Evolutionary conservation across 2,888 invertebrate genomes (phyloP).

Genomic region (Cheiracanthium punctorium): DNA sequence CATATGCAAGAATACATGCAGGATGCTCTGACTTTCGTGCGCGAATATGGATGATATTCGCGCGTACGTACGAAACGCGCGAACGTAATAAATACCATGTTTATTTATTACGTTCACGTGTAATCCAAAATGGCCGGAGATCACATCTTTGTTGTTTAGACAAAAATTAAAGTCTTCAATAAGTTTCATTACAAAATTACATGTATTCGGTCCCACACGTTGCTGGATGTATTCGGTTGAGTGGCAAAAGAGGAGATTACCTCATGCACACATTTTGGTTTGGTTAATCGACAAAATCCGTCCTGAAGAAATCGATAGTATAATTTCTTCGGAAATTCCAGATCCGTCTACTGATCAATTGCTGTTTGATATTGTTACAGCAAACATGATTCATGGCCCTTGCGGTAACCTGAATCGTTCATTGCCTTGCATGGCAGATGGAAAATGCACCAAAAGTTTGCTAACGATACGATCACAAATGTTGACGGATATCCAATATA

Average conservation of each 20-base stretch:
- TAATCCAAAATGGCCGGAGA: too few species aligned
- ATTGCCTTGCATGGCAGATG: constrained; percentile 8
- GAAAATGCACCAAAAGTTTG: constrained; percentile 13
- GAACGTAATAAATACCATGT: too few species aligned
- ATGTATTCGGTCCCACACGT: constrained; percentile 29
- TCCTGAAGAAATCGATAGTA: constrained; percentile 70
- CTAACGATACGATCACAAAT: too few species aligned
- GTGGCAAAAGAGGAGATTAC: constrained; percentile 32
- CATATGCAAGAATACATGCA: too few species aligned
- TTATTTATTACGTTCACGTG: too few species aligned
- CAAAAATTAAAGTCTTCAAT: constrained; percentile 28
- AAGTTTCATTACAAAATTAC: constrained; percentile 29
- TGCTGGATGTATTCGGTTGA: constrained; percentile 2
- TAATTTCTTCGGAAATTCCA: constrained; percentile 71
- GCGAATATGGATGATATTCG: too few species aligned
- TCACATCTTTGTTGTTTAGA: too few species aligned
- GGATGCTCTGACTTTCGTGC: too few species aligned
- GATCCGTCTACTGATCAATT: constrained; percentile 36
- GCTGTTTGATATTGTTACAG: constrained; percentile 18
- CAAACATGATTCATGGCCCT: constrained; percentile 32
- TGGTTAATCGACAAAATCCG: constrained; percentile 53
- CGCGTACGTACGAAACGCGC: too few species aligned
- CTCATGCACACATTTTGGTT: constrained; percentile 57
- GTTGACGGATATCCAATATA: constrained; percentile 42
- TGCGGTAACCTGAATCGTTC: constrained; percentile 4